Conservation (phyloP, 2,888 invertebrate genomes). For the Sphaerophoria taeniata region DNA sequence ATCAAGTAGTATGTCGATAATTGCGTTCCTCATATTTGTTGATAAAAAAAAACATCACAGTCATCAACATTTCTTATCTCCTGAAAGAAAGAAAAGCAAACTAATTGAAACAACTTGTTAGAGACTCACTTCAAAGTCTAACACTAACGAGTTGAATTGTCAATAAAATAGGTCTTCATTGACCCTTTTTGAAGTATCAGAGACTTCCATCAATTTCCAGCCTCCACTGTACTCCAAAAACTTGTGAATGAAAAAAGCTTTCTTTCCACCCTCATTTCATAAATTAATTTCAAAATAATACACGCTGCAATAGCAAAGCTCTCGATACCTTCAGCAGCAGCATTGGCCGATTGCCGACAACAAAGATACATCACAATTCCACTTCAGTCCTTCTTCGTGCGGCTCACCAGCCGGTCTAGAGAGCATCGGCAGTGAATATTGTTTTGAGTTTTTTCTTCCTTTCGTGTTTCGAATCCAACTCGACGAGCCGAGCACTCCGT, state of each 20-base stretch:
- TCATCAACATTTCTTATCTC: constrained; percentile 13
- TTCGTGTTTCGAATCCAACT: constrained; percentile 14
- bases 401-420: constrained; percentile 69
- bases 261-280: constrained; percentile 41
- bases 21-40: background rate
- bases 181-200: background rate
- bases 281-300: background rate
- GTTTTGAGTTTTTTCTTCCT: background rate
- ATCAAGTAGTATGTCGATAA: background rate
- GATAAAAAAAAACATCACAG: constrained; percentile 19
- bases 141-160: background rate
- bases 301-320: constrained; percentile 57
- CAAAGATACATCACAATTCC: constrained; percentile 43
- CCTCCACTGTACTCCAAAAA: constrained; percentile 48
- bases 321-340: constrained; percentile 43
- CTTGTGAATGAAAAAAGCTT: constrained; percentile 73
- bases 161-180: background rate
- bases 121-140: background rate
- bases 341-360: background rate
- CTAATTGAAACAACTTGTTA: constrained; percentile 23
- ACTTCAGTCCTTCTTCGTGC: constrained; percentile 73
- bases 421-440: constrained; percentile 13
- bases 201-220: constrained; percentile 39
- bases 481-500: background rate
- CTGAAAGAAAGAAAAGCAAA: background rate